phyloP scores from a whole-genome alignment of 2,113 vertebrate genomes.

The Columbina picui region DNA sequence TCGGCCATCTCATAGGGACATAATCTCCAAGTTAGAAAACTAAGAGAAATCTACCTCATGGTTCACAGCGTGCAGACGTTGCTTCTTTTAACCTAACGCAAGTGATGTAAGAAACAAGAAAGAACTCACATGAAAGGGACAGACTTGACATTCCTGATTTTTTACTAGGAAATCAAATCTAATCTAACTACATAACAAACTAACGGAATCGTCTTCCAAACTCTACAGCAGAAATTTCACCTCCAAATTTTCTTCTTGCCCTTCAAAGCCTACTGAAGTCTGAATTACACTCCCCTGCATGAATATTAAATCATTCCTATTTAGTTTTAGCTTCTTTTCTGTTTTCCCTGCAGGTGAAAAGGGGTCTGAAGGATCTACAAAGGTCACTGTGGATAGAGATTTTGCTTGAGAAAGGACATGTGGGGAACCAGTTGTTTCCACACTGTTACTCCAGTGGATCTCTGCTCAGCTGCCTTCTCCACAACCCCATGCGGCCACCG shows the following conservation, averaged over 20 bases:
- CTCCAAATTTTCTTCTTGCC: not conserved
- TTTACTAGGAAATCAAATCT: not conserved
- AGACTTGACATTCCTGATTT: not conserved
- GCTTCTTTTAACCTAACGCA: not conserved
- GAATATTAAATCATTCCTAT: rapidly evolving
- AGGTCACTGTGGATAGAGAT: rapidly evolving
- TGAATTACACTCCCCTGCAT: not conserved
- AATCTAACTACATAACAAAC: not conserved
- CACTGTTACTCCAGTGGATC: rapidly evolving
- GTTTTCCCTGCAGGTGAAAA: not conserved
- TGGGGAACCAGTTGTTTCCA: not conserved
- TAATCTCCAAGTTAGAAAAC: not conserved
- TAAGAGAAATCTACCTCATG: not conserved
- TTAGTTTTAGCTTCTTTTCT: not conserved
- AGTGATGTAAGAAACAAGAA: not conserved
- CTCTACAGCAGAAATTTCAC: not conserved
- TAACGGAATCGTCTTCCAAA: not conserved
- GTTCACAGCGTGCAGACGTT: not conserved
- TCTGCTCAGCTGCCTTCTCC: not conserved
- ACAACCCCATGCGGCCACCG: rapidly evolving
- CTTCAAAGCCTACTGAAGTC: not conserved
- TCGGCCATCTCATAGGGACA: not conserved
- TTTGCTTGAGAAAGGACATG: not conserved
- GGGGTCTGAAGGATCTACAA: not conserved
- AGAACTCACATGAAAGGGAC: not conserved